Percentiles rank a stretch among this genome's conserved stretches.
Conservation (phyloP, 2,888 invertebrate species). For the Ormyrus thymus region DNA sequence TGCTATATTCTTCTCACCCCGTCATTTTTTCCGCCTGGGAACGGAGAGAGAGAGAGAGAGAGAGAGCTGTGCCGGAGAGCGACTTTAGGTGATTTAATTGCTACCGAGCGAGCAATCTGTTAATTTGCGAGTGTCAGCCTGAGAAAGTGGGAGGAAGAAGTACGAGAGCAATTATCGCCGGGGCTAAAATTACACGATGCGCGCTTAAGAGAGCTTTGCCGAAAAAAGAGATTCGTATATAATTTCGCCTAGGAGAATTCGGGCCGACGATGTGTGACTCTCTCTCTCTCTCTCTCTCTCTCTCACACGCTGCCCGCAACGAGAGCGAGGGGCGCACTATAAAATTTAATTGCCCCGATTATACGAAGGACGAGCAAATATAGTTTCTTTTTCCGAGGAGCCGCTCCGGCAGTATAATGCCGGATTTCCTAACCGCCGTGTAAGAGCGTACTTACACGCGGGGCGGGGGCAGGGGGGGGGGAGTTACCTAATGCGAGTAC, state of each 20-base stretch:
- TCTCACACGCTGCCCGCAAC: slow-evolving; percentile 27
- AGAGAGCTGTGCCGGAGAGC: slow-evolving; percentile 50
- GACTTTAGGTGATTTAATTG: slow-evolving; percentile 69
- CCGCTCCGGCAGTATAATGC: too few relatives aligned
- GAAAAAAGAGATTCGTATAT: too few relatives aligned
- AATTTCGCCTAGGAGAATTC: too few relatives aligned
- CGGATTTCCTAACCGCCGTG: too few relatives aligned
- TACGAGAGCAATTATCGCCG: slow-evolving; percentile 53
- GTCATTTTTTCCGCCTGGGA: slow-evolving; percentile 22
- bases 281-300: slow-evolving; percentile 7
- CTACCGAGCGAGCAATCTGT: slow-evolving; percentile 67
- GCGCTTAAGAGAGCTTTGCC: too few relatives aligned
- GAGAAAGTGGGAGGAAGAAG: slow-evolving; percentile 58
- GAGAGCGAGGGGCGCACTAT: slow-evolving; percentile 57
- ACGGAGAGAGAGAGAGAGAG: slow-evolving; percentile 38
- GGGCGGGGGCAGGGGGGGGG: too few relatives aligned
- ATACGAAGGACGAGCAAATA: too few relatives aligned
- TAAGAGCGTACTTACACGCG: too few relatives aligned
- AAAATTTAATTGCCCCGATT: slow-evolving; percentile 67
- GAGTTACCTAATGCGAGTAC: too few relatives aligned
- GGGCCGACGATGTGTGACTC: background rate
- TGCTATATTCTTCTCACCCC: background rate
- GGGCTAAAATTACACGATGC: slow-evolving; percentile 48
- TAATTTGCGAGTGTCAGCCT: slow-evolving; percentile 71
- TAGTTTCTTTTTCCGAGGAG: too few relatives aligned